Conservation (phyloP, 2,113 vertebrate genomes). For the Megaceryle maxima region DNA sequence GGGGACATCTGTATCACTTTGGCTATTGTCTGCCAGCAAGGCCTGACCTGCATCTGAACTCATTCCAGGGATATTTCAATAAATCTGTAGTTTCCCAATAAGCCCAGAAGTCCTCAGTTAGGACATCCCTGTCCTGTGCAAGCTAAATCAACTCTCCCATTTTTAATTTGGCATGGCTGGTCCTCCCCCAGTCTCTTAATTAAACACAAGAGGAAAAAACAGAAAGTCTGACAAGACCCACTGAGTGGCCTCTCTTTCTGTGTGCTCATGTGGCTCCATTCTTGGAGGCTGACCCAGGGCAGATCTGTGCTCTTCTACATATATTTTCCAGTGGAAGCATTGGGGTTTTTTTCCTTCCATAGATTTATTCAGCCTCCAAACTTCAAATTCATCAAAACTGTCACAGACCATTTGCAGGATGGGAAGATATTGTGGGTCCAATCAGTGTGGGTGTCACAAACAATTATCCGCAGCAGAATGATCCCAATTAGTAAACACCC, state of each 20-base stretch:
- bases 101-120: background rate
- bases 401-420: constrained; percentile 49
- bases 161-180: constrained; percentile 28
- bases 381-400: constrained; percentile 66
- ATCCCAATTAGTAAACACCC: constrained; percentile 68
- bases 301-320: background rate
- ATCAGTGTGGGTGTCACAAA: constrained; percentile 65
- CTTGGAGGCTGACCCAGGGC: constrained; percentile 39
- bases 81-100: background rate
- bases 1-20: background rate
- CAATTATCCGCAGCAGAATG: constrained; percentile 40
- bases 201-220: background rate
- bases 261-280: background rate
- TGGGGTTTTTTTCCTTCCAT: background rate
- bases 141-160: background rate
- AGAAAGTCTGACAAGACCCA: background rate
- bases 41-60: constrained; percentile 2
- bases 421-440: constrained; percentile 41
- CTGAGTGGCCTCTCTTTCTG: background rate
- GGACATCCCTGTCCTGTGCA: background rate
- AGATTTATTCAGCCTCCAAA: constrained; percentile 42
- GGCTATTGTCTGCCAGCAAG: background rate
- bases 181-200: constrained; percentile 23
- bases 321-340: background rate
- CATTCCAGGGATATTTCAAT: background rate